phyloP scores from a whole-genome alignment of 1,140 invertebrate species.

The Littorina saxatilis region DNA sequence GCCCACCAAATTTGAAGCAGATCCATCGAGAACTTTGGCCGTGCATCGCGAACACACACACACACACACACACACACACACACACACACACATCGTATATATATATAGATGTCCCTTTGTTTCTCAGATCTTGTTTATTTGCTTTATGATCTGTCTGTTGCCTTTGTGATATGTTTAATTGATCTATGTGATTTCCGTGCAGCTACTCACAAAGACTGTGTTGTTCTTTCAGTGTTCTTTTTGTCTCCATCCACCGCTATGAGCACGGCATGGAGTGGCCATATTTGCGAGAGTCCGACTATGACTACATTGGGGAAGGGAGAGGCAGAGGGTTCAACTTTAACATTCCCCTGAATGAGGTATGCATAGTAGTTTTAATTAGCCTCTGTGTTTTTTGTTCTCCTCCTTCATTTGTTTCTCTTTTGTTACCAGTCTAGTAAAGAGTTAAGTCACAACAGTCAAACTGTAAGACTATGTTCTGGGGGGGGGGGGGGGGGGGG shows the following conservation, averaged over 20 bases:
- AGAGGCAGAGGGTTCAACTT: conserved; percentile 90
- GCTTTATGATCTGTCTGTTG: too few relatives aligned
- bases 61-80: not conserved
- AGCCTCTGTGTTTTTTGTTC: not conserved
- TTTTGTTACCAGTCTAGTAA: not conserved
- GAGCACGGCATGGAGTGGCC: conserved; percentile 97
- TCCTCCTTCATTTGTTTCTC: not conserved
- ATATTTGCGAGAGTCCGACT: conserved; percentile 92
- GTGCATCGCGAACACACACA: too few relatives aligned
- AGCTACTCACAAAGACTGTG: too few relatives aligned
- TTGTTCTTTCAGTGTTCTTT: conserved; percentile 93
- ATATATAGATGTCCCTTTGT: too few relatives aligned
- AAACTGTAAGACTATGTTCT: too few relatives aligned
- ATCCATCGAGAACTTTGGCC: too few relatives aligned
- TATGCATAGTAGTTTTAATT: conserved; percentile 47
- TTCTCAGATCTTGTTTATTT: too few relatives aligned
- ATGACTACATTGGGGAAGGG: conserved; percentile 87
- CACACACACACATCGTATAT: too few relatives aligned
- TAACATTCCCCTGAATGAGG: conserved; percentile 93
- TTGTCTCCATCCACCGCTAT: conserved; percentile 98
- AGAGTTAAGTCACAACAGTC: not conserved
- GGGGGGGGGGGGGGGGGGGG: too few relatives aligned
- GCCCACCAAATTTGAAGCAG: too few relatives aligned
- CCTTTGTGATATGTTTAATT: too few relatives aligned
- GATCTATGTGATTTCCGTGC: too few relatives aligned